Conservation (phyloP, 2,113 vertebrate species). For the Terrapene triunguis region DNA sequence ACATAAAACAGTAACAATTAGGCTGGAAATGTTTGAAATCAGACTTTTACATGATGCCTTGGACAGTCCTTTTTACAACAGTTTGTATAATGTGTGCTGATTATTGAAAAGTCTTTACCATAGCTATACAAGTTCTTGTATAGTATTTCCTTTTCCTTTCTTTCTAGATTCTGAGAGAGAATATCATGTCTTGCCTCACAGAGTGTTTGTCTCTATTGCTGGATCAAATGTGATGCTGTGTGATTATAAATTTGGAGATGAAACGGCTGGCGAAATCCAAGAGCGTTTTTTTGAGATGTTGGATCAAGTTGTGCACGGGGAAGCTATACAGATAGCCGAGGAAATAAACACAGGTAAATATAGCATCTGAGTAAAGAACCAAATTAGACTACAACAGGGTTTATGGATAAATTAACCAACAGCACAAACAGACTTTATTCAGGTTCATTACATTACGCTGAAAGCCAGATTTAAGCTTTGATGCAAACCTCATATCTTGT, state of each 20-base stretch:
- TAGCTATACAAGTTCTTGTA: conserved; percentile 17
- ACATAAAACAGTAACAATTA: neutral
- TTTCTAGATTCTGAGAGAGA: conserved; percentile 73
- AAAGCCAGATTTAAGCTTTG: too few species aligned
- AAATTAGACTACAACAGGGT: neutral
- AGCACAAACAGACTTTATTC: neutral
- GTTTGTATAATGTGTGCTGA: neutral
- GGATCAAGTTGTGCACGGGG: conserved; percentile 78
- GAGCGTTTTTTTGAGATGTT: conserved; percentile 83
- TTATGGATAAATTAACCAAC: neutral
- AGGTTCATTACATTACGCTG: neutral
- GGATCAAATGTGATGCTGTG: conserved; percentile 81
- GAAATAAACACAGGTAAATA: conserved; percentile 80
- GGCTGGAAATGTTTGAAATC: neutral
- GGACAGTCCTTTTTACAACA: neutral
- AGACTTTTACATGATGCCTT: neutral
- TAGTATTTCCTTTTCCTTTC: conserved; percentile 9
- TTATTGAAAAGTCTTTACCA: neutral
- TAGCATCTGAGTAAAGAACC: neutral
- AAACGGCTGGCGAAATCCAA: conserved; percentile 78
- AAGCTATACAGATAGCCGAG: conserved; percentile 78
- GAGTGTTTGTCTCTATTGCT: conserved; percentile 81
- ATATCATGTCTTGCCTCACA: conserved; percentile 80
- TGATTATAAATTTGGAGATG: conserved; percentile 85
- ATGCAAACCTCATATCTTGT: too few species aligned